Conservation (phyloP, 2,888 invertebrate species). For the Alitta virens region DNA sequence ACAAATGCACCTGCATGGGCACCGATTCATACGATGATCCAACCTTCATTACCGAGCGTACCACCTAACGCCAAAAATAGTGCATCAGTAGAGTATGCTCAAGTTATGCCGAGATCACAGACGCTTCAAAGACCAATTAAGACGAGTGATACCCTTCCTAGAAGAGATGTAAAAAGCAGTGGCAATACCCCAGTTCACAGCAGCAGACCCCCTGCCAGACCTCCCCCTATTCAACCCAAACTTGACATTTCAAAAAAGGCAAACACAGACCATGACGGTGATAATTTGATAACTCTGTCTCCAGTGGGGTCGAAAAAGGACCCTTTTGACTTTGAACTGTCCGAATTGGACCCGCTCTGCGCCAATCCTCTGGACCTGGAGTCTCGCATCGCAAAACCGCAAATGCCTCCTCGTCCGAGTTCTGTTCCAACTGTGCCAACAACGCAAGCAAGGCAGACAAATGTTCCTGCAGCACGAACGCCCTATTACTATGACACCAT, state of each 20-base stretch:
- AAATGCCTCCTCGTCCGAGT: too few species aligned
- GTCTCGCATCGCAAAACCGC: too few species aligned
- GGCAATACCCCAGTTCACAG: not conserved
- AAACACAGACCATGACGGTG: too few species aligned
- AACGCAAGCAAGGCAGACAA: too few species aligned
- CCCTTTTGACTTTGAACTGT: slow-evolving; percentile 23
- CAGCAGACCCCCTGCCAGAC: not conserved
- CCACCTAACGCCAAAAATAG: not conserved
- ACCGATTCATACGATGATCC: not conserved
- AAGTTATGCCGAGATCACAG: not conserved
- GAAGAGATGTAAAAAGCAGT: not conserved
- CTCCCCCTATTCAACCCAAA: not conserved
- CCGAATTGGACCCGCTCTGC: slow-evolving; percentile 23
- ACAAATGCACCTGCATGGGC: not conserved
- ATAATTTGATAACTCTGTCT: not conserved
- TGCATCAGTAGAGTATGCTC: not conserved
- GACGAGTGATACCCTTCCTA: not conserved
- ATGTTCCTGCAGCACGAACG: too few species aligned
- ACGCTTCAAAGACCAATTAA: not conserved
- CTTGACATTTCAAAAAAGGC: not conserved
- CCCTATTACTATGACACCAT: too few species aligned
- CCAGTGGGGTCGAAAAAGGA: not conserved
- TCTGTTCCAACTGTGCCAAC: too few species aligned
- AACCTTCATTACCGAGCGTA: not conserved
- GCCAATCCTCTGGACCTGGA: too few species aligned